These are phyloP conservation scores for Melanostoma scalare DNA, from an alignment of 2,888 invertebrate genomes.

Conservation along the genomic window DNA sequence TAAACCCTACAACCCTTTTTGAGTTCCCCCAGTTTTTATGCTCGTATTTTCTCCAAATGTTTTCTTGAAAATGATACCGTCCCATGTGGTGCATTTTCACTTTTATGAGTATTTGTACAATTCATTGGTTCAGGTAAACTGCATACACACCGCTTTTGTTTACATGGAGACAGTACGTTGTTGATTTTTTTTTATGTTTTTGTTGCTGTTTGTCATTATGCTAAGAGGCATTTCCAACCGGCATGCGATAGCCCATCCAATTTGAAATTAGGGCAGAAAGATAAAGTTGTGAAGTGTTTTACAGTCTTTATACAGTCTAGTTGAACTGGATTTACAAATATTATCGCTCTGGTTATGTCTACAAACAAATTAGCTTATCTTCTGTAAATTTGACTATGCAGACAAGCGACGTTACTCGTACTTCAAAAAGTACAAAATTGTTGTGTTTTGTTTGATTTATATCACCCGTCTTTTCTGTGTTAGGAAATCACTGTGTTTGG, in stretches of 20 bases:
- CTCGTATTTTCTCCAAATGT: conserved; percentile 1
- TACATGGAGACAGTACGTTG: conserved; percentile 20
- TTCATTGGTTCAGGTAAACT: neutral
- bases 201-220: conserved; percentile 2
- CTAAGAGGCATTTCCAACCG: neutral
- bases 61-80: conserved; percentile 43
- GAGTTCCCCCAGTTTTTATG: conserved; percentile 10
- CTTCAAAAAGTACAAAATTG: too few species aligned
- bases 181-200: conserved; percentile 22
- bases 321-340: neutral
- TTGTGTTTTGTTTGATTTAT: too few species aligned
- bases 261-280: conserved; percentile 19
- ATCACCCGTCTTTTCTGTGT: too few species aligned
- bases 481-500: neutral
- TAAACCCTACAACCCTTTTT: conserved; percentile 11
- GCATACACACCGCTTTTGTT: conserved; percentile 28
- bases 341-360: neutral
- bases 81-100: conserved; percentile 59
- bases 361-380: conserved; percentile 14
- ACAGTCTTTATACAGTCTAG: neutral
- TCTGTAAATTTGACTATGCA: neutral
- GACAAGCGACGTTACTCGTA: too few species aligned
- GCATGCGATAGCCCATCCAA: neutral
- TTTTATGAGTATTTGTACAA: conserved; percentile 47
- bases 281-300: conserved; percentile 11